Conservation (phyloP, 2,797 vertebrate species). For the Sebastes oblongus region DNA sequence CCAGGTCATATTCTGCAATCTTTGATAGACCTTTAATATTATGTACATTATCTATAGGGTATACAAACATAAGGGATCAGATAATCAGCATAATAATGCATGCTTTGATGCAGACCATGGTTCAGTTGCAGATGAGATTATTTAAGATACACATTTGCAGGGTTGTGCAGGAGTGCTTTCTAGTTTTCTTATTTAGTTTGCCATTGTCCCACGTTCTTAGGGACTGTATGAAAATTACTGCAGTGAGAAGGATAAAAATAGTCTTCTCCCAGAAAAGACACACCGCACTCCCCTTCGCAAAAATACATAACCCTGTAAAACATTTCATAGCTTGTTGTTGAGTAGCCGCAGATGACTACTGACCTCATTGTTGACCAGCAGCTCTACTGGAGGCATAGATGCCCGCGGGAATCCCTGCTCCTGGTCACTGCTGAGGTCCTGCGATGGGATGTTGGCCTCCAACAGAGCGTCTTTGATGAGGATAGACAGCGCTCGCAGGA, state of each 20-base stretch:
- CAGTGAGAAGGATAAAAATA: not conserved
- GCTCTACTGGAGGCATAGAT: slow-evolving; percentile 68
- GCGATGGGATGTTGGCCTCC: slow-evolving; percentile 68
- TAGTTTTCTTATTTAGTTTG: not conserved
- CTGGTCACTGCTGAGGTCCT: slow-evolving; percentile 72
- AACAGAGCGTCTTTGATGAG: slow-evolving; percentile 90
- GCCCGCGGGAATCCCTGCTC: slow-evolving; percentile 65
- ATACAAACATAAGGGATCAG: not conserved
- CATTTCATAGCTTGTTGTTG: not conserved
- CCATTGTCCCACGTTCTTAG: not conserved
- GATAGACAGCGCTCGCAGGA: slow-evolving; percentile 87
- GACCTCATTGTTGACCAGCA: slow-evolving; percentile 80
- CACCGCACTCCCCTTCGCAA: not conserved
- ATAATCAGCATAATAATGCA: not conserved
- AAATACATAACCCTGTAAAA: not conserved
- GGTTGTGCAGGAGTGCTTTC: not conserved
- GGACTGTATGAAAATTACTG: not conserved
- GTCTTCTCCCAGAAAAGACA: not conserved
- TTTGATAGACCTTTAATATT: not conserved
- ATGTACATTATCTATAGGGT: not conserved
- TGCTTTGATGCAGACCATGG: not conserved
- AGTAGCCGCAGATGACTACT: slow-evolving; percentile 11
- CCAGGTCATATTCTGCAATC: not conserved
- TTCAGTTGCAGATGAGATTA: not conserved
- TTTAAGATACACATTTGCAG: not conserved